Conservation (phyloP, 1,140 invertebrate genomes). For the Hylyphantes graminicola region DNA sequence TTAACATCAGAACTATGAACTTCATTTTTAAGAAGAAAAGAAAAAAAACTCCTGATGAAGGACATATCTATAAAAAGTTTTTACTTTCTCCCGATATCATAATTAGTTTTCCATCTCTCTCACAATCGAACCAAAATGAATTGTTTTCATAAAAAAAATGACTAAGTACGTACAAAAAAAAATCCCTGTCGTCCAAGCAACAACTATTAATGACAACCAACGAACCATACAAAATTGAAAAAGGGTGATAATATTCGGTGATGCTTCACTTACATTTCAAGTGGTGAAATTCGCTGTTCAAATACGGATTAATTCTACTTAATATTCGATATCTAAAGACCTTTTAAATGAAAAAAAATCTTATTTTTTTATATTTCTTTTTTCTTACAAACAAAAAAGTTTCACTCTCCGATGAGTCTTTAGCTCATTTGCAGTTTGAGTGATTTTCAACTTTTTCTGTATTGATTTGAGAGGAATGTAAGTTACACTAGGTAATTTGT, state of each 20-base stretch:
- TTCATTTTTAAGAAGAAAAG: too few relatives aligned
- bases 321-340: conserved; percentile 57
- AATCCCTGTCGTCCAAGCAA: not conserved
- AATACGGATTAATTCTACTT: conserved; percentile 60
- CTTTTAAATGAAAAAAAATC: conserved; percentile 34
- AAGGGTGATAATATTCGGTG: conserved; percentile 56
- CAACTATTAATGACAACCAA: conserved; percentile 56
- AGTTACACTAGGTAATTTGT: too few relatives aligned
- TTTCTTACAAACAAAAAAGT: conserved; percentile 43
- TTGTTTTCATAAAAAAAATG: not conserved
- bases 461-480: too few relatives aligned
- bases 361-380: not conserved
- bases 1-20: too few relatives aligned
- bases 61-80: too few relatives aligned
- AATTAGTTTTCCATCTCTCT: not conserved
- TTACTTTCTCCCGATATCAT: not conserved
- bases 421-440: conserved; percentile 43
- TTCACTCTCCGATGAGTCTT: conserved; percentile 47
- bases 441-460: conserved; percentile 5
- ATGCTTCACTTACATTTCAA: conserved; percentile 52
- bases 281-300: conserved; percentile 36
- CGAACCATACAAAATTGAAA: conserved; percentile 39
- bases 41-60: too few relatives aligned
- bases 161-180: conserved; percentile 25
- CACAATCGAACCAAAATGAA: not conserved